Conservation (phyloP, 2,888 invertebrate genomes). For the Ctenicera cuprea region DNA sequence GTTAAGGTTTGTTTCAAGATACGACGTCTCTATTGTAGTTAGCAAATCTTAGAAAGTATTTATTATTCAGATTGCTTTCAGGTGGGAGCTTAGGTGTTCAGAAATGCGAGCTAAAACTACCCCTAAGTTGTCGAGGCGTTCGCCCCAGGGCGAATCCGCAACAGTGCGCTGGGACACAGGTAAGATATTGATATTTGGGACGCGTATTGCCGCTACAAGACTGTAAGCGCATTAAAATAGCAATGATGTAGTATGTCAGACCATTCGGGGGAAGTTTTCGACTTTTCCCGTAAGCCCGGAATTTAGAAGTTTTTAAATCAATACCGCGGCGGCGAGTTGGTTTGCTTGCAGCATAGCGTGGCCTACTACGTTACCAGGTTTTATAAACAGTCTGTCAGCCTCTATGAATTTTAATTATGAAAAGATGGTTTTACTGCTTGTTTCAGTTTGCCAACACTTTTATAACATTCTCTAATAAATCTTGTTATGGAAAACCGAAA, state of each 20-base stretch:
- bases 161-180: slow-evolving; percentile 27
- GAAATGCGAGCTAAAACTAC: background rate
- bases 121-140: background rate
- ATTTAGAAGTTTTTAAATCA: slow-evolving; percentile 65
- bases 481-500: slow-evolving; percentile 43
- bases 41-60: background rate
- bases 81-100: background rate
- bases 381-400: slow-evolving; percentile 62
- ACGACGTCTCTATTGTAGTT: no score
- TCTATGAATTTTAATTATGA: slow-evolving; percentile 63
- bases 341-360: slow-evolving; percentile 50
- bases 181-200: slow-evolving; percentile 45
- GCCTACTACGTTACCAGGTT: slow-evolving; percentile 58
- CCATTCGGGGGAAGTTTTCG: slow-evolving; percentile 61
- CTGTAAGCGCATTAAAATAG: slow-evolving; percentile 59
- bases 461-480: slow-evolving; percentile 49
- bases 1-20: no score
- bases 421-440: slow-evolving; percentile 55
- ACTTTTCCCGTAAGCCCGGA: slow-evolving; percentile 60
- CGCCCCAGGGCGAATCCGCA: slow-evolving; percentile 34
- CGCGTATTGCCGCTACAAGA: slow-evolving; percentile 39
- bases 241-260: slow-evolving; percentile 61
- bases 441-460: slow-evolving; percentile 51
- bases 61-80: background rate
- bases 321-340: slow-evolving; percentile 58